Conservation (phyloP, 2,113 vertebrate species). For the Enhydra lutris region DNA sequence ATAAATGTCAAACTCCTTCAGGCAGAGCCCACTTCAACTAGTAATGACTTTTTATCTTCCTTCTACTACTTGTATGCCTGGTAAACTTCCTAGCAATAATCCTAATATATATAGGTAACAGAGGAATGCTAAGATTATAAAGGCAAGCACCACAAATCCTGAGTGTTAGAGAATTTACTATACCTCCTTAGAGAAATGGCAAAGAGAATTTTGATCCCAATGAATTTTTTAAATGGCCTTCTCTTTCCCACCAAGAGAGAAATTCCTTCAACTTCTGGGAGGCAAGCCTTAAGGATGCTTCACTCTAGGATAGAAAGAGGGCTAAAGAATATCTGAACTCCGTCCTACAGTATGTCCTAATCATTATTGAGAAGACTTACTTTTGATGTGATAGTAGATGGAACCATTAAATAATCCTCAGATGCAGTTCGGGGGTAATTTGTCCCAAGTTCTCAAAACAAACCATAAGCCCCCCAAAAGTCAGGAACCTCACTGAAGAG, state of each 20-base stretch:
- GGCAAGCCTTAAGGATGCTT: neutral
- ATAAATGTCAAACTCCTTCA: slow-evolving; percentile 43
- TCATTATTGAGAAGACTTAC: neutral
- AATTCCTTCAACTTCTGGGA: neutral
- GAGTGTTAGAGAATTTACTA: neutral
- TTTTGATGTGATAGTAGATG: neutral
- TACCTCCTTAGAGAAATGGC: neutral
- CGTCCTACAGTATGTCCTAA: neutral
- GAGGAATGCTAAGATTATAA: neutral
- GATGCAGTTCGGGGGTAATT: neutral
- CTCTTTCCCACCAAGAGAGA: neutral
- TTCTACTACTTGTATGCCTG: neutral
- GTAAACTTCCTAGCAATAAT: neutral
- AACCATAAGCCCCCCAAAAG: neutral
- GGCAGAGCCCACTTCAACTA: neutral
- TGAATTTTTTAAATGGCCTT: neutral
- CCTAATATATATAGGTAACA: neutral
- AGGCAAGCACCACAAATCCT: neutral
- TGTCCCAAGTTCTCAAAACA: neutral
- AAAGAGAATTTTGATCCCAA: neutral
- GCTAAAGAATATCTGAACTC: neutral
- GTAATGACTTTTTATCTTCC: slow-evolving; percentile 2
- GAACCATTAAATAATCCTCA: neutral
- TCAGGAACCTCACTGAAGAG: neutral
- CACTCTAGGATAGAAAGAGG: neutral